Conservation (phyloP, 2,888 invertebrate genomes). For the Apamea monoglypha region DNA sequence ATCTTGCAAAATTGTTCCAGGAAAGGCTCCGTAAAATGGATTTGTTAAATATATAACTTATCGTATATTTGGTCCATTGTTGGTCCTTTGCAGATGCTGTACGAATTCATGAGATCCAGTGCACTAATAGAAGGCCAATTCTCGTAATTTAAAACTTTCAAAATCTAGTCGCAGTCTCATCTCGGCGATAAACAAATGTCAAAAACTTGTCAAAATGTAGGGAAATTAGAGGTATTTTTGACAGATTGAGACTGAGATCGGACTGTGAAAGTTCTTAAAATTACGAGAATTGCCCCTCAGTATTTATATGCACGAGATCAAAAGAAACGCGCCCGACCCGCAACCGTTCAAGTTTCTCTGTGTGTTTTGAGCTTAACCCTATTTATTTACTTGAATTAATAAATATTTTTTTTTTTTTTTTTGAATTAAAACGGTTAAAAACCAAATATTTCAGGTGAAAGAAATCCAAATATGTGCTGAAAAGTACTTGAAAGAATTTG, state of each 20-base stretch:
- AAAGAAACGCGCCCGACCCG: neutral
- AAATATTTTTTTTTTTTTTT: too few species aligned
- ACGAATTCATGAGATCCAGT: conserved; percentile 97
- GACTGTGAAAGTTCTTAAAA: too few species aligned
- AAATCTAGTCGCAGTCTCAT: too few species aligned
- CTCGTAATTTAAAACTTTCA: too few species aligned
- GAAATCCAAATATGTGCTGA: conserved; percentile 92
- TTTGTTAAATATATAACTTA: neutral
- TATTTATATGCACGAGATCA: neutral
- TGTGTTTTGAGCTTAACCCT: neutral
- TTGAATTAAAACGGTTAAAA: neutral
- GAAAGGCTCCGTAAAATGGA: neutral
- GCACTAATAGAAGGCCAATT: conserved; percentile 95
- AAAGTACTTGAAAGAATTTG: conserved; percentile 92
- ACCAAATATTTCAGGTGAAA: conserved; percentile 86
- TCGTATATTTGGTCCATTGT: neutral
- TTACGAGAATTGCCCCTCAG: too few species aligned
- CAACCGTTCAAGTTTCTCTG: neutral
- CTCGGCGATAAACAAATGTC: too few species aligned
- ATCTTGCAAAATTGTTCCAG: neutral
- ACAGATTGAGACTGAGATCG: too few species aligned
- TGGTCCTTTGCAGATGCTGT: conserved; percentile 91
- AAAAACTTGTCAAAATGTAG: too few species aligned
- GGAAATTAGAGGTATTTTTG: too few species aligned
- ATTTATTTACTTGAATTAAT: neutral